A percentile compares a stretch with the other conserved stretches of the same genome.
These are phyloP conservation scores for Speoplatyrhinus poulsoni DNA, from an alignment of 2,113 vertebrate species.

Conservation along the genomic window DNA sequence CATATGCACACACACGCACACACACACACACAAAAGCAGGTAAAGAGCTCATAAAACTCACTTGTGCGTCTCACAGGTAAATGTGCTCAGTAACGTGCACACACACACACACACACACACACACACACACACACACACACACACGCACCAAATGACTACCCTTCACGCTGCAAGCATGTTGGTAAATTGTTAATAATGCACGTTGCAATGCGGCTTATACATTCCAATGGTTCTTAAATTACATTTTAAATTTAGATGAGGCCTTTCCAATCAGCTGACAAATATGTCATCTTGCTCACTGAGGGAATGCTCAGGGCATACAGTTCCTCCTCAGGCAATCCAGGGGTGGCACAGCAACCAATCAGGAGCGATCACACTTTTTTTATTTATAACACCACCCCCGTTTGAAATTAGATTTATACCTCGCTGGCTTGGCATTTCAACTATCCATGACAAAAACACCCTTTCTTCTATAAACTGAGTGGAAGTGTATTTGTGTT, in stretches of 20 bases:
- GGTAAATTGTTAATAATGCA: constrained; percentile 70
- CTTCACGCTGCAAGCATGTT: constrained; percentile 52
- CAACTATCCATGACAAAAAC: constrained; percentile 36
- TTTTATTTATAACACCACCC: constrained; percentile 14
- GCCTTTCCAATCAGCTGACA: constrained; percentile 66
- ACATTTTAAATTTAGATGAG: constrained; percentile 80
- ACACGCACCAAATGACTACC: constrained; percentile 40
- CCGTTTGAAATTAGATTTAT: background rate
- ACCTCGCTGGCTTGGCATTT: background rate
- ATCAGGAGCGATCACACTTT: constrained; percentile 33
- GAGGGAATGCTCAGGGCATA: constrained; percentile 36
- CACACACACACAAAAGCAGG: constrained; percentile 13
- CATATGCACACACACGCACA: constrained; percentile 28
- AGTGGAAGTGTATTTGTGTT: constrained; percentile 9
- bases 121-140: constrained; percentile 17
- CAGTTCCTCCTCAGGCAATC: constrained; percentile 16
- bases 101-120: constrained; percentile 29
- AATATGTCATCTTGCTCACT: constrained; percentile 64
- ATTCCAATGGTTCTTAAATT: constrained; percentile 76
- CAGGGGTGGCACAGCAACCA: constrained; percentile 32
- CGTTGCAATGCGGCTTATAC: constrained; percentile 66
- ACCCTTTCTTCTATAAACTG: constrained; percentile 1
- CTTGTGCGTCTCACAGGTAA: no score
- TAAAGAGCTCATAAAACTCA: no score
- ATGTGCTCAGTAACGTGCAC: background rate